A percentile compares a stretch with the other conserved stretches of the same genome.
Conservation (phyloP, 2,113 vertebrate genomes). For the Varanus salvator region DNA sequence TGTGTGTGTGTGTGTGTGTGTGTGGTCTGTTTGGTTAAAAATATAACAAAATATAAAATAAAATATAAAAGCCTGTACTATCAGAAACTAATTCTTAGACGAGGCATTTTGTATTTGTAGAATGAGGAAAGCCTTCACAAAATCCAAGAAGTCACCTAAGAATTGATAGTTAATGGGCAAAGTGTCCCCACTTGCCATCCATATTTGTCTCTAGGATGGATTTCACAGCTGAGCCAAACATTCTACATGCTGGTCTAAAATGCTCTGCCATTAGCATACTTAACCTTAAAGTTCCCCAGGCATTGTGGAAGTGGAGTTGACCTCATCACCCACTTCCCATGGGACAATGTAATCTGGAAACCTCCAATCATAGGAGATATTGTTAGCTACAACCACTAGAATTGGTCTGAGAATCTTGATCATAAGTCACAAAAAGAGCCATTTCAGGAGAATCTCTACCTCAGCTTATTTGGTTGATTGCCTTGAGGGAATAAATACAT, state of each 20-base stretch:
- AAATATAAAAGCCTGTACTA: too few relatives aligned
- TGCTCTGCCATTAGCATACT: neutral
- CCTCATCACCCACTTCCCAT: neutral
- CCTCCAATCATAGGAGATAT: neutral
- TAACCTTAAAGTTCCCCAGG: neutral
- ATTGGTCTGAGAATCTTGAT: neutral
- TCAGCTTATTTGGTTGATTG: constrained; percentile 3
- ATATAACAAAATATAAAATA: too few relatives aligned
- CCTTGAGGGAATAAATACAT: neutral
- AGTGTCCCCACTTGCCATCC: too few relatives aligned
- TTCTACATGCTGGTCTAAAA: neutral
- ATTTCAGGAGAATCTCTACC: neutral
- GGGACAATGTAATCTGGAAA: neutral
- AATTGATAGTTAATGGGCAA: too few relatives aligned
- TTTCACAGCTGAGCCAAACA: neutral
- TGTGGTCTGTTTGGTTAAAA: too few relatives aligned
- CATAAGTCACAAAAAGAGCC: constrained; percentile 3
- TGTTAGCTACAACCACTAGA: neutral
- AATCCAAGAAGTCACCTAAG: too few relatives aligned
- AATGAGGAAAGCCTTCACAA: too few relatives aligned
- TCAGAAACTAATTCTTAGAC: too few relatives aligned
- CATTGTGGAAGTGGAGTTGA: neutral
- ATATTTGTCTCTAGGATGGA: too few relatives aligned
- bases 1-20: too few relatives aligned
- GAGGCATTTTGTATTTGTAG: too few relatives aligned